Conservation (phyloP, 1,140 invertebrate genomes). For the Scaptomyza graminum region DNA sequence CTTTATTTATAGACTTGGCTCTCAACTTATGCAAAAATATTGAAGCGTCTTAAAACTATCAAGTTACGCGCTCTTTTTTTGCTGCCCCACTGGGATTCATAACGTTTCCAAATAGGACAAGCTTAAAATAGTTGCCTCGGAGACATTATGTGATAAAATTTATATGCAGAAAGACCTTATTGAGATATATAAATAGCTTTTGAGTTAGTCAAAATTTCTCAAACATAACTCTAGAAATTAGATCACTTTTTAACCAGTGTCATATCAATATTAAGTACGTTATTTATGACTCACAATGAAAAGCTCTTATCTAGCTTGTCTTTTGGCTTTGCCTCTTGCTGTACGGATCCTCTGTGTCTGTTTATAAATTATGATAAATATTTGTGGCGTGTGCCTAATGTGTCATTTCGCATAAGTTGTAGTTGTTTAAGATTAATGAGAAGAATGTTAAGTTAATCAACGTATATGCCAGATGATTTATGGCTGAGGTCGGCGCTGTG, state of each 20-base stretch:
- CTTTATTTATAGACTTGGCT: neutral
- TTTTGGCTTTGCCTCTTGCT: constrained; percentile 12
- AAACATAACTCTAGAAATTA: neutral
- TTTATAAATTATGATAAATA: constrained; percentile 70
- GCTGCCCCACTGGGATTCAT: constrained; percentile 1
- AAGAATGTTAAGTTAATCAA: constrained; percentile 54
- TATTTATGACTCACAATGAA: constrained; percentile 63
- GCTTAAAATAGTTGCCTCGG: neutral
- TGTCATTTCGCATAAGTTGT: constrained; percentile 46
- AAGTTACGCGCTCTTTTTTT: neutral
- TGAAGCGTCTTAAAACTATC: constrained; percentile 9
- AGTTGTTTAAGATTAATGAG: constrained; percentile 38
- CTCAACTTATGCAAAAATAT: constrained; percentile 13
- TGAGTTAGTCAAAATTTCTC: no score
- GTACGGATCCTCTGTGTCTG: constrained; percentile 8
- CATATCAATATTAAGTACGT: constrained; percentile 39
- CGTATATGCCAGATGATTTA: constrained; percentile 58
- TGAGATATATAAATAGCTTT: no score
- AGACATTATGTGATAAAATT: neutral
- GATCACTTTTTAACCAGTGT: neutral
- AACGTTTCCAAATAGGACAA: constrained; percentile 9
- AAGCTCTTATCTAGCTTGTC: constrained; percentile 12
- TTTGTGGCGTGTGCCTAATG: constrained; percentile 46
- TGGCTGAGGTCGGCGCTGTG: constrained; percentile 23
- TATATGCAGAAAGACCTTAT: neutral